Conservation (phyloP, 2,888 invertebrate species). For the Meghimatium bilineatum region DNA sequence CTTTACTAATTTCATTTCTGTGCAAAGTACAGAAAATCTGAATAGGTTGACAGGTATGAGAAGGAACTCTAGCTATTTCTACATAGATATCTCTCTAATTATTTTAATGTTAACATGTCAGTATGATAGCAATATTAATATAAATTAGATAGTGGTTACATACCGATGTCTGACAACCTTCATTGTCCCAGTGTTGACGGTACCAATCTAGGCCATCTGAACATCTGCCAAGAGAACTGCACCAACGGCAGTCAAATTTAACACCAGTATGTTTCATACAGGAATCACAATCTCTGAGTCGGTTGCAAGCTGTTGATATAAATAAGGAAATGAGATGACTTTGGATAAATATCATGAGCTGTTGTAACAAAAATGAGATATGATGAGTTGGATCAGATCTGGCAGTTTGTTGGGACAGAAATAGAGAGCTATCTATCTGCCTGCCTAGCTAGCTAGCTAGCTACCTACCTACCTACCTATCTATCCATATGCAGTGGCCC, state of each 20-base stretch:
- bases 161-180: slow-evolving; percentile 69
- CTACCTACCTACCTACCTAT: too few species aligned
- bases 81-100: background rate
- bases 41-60: background rate
- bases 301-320: slow-evolving; percentile 83
- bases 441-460: too few species aligned
- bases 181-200: slow-evolving; percentile 88
- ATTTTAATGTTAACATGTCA: background rate
- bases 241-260: slow-evolving; percentile 87
- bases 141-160: slow-evolving; percentile 28
- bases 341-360: too few species aligned
- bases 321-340: background rate
- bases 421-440: too few species aligned
- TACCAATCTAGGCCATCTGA: slow-evolving; percentile 92
- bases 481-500: too few species aligned
- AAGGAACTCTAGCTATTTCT: background rate
- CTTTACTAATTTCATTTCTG: too few species aligned
- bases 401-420: too few species aligned
- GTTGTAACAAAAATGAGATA: background rate
- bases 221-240: slow-evolving; percentile 86
- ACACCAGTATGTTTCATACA: slow-evolving; percentile 80
- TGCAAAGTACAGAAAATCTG: too few species aligned
- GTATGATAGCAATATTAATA: background rate
- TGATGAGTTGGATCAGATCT: too few species aligned
- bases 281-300: slow-evolving; percentile 85